Evolutionary conservation across 2,797 vertebrate genomes (phyloP).

Genomic region (Steatocranus sp.): DNA sequence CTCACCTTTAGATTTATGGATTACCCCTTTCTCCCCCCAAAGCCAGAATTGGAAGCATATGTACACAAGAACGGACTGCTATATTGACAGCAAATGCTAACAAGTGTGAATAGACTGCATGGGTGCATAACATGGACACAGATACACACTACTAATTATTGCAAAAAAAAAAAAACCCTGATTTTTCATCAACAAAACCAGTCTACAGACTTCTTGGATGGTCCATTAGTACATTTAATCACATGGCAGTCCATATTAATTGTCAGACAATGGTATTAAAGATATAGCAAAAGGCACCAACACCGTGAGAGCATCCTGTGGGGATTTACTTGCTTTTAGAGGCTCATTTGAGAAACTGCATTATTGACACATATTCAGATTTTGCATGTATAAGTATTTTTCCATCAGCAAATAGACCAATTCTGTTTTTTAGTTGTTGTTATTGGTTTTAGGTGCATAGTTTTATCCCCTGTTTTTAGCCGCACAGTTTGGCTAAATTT

Average conservation of each 20-base stretch:
- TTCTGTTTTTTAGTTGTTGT: neutral
- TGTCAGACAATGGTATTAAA: neutral
- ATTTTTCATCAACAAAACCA: neutral
- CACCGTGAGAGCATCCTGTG: rapidly evolving
- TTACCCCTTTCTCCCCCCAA: neutral
- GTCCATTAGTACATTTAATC: neutral
- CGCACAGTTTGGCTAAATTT: neutral
- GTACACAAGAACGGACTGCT: rapidly evolving
- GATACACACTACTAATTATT: neutral
- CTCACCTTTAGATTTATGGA: neutral
- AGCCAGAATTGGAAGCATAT: neutral
- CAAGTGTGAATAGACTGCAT: neutral
- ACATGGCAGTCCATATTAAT: rapidly evolving
- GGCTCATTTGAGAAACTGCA: neutral
- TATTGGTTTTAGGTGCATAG: neutral
- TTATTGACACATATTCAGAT: neutral
- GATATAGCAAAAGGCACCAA: neutral
- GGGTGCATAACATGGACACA: neutral
- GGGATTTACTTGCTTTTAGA: neutral
- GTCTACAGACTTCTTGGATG: neutral
- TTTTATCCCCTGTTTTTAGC: neutral
- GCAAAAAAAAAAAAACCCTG: neutral
- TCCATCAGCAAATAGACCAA: neutral
- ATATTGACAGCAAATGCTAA: neutral
- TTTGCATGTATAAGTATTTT: neutral